A percentile compares a stretch with the other conserved stretches of the same genome.
Evolutionary conservation across 2,113 vertebrate genomes (phyloP).

Genomic region (Stegostoma tigrinum): DNA sequence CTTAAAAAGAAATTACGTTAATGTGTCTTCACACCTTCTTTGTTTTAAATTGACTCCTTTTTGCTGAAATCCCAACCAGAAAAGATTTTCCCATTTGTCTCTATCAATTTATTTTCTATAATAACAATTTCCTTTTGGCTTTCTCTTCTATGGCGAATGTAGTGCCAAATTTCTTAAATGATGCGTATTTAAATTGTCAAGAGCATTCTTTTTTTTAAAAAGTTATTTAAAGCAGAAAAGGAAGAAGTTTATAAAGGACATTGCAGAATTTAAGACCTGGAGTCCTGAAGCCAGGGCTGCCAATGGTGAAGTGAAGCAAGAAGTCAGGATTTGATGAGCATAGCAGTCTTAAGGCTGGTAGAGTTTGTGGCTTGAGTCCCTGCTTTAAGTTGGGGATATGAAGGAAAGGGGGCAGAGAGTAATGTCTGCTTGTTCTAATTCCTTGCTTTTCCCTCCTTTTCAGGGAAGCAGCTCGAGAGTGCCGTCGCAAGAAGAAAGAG

Average conservation of each 20-base stretch:
- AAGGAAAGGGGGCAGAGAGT: neutral
- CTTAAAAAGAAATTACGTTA: neutral
- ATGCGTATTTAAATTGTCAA: neutral
- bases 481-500: conserved; percentile 97
- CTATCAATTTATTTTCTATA: neutral
- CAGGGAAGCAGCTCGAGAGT: conserved; percentile 96
- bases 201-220: neutral
- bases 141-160: neutral
- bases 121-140: neutral
- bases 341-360: neutral
- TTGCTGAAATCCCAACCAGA: neutral
- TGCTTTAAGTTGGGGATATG: neutral
- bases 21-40: neutral
- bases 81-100: neutral
- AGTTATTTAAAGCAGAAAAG: neutral
- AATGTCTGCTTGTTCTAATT: neutral
- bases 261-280: neutral
- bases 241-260: neutral
- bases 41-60: neutral
- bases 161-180: neutral
- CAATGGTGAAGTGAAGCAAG: neutral
- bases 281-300: neutral
- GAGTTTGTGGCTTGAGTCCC: neutral
- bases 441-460: neutral
- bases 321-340: neutral